Conservation (phyloP, 2,888 invertebrate species). For the Chorisops tibialis region DNA sequence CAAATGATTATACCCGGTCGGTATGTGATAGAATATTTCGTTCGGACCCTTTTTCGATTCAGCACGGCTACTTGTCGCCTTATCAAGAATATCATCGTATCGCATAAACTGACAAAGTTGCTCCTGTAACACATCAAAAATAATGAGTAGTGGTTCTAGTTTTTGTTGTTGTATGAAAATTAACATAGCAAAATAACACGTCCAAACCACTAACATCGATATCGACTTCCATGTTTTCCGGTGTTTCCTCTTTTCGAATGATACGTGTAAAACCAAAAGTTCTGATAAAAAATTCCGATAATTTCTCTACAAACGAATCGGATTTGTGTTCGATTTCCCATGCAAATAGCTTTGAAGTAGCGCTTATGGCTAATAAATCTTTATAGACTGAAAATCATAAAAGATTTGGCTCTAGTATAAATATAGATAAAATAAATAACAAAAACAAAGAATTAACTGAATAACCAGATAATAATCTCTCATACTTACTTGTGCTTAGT, state of each 20-base stretch:
- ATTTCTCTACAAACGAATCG: constrained; percentile 5
- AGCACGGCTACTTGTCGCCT: too few relatives aligned
- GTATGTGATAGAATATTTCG: constrained; percentile 16
- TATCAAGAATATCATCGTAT: neutral
- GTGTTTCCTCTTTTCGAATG: neutral
- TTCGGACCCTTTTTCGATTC: neutral
- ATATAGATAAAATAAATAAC: neutral
- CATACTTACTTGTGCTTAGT: constrained; percentile 17
- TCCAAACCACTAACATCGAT: constrained; percentile 27
- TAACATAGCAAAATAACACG: too few relatives aligned
- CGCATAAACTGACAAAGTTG: too few relatives aligned
- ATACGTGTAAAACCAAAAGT: constrained; percentile 26
- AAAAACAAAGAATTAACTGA: neutral
- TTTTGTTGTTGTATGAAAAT: too few relatives aligned
- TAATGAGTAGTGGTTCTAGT: too few relatives aligned
- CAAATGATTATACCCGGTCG: constrained; percentile 17
- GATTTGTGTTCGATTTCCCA: constrained; percentile 9
- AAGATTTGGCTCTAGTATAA: neutral
- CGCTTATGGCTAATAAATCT: constrained; percentile 31
- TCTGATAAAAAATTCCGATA: constrained; percentile 15
- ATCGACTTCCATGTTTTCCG: constrained; percentile 13
- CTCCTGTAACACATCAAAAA: too few relatives aligned
- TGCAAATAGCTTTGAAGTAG: constrained; percentile 15
- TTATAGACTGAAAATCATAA: constrained; percentile 25
- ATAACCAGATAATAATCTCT: neutral